A percentile compares a stretch with the other conserved stretches of the same genome.
Evolutionary conservation across 23 tunicate species (phyloP).

Genomic region (Ciona savignyi): DNA sequence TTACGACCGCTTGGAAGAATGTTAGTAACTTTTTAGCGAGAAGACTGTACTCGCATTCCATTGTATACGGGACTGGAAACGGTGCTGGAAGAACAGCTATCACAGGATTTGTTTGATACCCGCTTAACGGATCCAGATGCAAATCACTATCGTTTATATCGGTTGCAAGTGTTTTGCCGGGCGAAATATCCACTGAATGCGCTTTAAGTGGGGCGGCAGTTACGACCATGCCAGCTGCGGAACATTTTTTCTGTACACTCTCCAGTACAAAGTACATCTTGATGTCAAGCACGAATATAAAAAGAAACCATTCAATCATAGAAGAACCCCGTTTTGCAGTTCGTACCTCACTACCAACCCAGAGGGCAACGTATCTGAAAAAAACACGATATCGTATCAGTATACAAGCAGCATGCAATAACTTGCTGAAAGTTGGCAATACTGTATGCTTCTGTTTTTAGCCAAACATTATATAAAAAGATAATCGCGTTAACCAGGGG

Average conservation of each 20-base stretch:
- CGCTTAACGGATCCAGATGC: not conserved
- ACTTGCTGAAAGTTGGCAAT: too few relatives aligned
- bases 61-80: not conserved
- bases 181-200: not conserved
- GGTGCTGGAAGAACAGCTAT: not conserved
- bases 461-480: too few relatives aligned
- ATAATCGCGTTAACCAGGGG: too few relatives aligned
- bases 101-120: not conserved
- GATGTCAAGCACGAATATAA: slow-evolving; percentile 67
- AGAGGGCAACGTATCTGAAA: slow-evolving; percentile 69
- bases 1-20: slow-evolving; percentile 56
- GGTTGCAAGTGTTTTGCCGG: not conserved
- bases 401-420: too few relatives aligned
- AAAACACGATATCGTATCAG: too few relatives aligned
- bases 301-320: slow-evolving; percentile 76
- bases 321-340: slow-evolving; percentile 63
- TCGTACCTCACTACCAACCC: slow-evolving; percentile 83
- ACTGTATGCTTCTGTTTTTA: too few relatives aligned
- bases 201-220: slow-evolving; percentile 11
- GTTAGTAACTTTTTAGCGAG: slow-evolving; percentile 41
- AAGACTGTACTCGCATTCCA: slow-evolving; percentile 48
- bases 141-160: not conserved
- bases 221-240: slow-evolving; percentile 7
- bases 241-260: slow-evolving; percentile 36
- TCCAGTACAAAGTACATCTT: slow-evolving; percentile 79